Conservation (phyloP, 2,113 vertebrate genomes). For the Chionis minor region DNA sequence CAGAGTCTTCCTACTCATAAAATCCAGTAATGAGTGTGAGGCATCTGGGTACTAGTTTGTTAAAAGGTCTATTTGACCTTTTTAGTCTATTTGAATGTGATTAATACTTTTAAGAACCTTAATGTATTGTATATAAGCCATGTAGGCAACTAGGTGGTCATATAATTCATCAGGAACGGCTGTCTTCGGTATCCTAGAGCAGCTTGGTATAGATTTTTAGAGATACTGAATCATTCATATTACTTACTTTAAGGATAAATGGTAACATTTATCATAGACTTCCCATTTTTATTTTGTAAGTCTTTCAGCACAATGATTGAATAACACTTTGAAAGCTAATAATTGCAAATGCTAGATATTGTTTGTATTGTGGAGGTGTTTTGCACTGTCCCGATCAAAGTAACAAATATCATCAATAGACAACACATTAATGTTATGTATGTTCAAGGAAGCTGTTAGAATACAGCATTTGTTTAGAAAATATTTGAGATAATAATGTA, state of each 20-base stretch:
- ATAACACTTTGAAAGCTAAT: neutral
- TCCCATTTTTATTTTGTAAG: neutral
- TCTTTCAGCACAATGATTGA: neutral
- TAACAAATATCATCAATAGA: neutral
- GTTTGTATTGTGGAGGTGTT: neutral
- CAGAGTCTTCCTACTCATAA: neutral
- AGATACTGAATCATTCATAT: neutral
- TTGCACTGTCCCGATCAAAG: neutral
- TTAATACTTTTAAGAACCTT: neutral
- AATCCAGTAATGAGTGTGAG: neutral
- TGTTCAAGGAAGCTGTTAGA: neutral
- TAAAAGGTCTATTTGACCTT: neutral
- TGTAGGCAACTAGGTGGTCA: neutral
- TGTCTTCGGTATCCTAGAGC: neutral
- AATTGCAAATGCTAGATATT: neutral
- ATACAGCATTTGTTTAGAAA: neutral
- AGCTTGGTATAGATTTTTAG: neutral
- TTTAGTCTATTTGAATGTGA: neutral
- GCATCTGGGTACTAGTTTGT: neutral
- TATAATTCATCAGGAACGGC: neutral
- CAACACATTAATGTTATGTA: neutral
- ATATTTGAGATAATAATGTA: neutral
- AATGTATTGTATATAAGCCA: neutral
- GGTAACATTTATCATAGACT: neutral
- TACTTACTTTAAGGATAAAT: neutral